phyloP scores from a whole-genome alignment of 2,113 vertebrate genomes.

The Pteronura brasiliensis region DNA sequence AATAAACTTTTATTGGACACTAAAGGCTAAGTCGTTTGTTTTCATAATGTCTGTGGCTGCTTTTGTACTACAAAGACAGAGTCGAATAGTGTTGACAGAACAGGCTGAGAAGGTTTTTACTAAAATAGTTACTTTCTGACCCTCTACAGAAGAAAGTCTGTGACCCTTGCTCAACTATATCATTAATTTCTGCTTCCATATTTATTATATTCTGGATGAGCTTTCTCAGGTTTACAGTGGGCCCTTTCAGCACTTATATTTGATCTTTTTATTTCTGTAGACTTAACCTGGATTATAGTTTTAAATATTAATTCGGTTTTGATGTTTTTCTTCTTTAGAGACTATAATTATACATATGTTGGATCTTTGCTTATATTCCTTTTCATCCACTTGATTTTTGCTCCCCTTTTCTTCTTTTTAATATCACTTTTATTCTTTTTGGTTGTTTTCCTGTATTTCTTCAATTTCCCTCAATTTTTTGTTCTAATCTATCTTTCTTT shows the following conservation, averaged over 20 bases:
- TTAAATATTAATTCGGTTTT: neutral
- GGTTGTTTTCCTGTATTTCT: neutral
- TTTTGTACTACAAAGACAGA: neutral
- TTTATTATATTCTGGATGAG: neutral
- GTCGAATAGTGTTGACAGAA: neutral
- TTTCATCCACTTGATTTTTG: neutral
- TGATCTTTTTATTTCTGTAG: neutral
- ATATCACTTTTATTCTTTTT: neutral
- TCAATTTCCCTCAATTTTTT: neutral
- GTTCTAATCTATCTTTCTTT: neutral
- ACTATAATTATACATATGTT: constrained; percentile 30
- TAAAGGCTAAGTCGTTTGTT: neutral
- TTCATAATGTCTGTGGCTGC: neutral
- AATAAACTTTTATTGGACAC: neutral
- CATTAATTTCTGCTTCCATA: neutral
- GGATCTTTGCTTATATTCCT: neutral
- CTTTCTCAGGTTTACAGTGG: neutral
- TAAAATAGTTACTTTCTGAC: neutral
- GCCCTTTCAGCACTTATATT: neutral
- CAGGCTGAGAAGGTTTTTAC: neutral
- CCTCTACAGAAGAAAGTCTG: neutral
- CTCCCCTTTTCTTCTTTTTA: neutral
- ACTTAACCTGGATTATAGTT: neutral
- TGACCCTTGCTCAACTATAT: neutral
- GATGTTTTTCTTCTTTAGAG: neutral